phyloP scores from a whole-genome alignment of 2,113 vertebrate genomes.

The Silurus glanis region DNA sequence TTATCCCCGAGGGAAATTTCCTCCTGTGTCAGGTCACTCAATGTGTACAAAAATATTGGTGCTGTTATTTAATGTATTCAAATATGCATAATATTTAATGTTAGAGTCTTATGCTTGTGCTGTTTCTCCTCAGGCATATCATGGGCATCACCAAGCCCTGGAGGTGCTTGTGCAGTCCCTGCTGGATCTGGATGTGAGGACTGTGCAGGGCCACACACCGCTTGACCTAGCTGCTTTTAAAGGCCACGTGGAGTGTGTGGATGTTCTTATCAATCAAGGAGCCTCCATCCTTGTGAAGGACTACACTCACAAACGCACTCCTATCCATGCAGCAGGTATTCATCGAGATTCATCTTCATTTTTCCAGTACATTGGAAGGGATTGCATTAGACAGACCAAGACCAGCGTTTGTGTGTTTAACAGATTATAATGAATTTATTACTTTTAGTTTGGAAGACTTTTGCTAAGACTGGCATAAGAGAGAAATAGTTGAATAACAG shows the following conservation, averaged over 20 bases:
- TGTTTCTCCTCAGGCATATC: conserved; percentile 80
- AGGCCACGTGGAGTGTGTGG: conserved; percentile 95
- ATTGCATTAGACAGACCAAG: not conserved
- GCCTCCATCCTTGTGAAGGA: conserved; percentile 96
- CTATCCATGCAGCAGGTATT: conserved; percentile 94
- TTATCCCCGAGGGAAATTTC: too few species aligned
- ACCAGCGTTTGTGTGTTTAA: not conserved
- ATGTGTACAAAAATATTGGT: not conserved
- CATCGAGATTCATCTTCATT: not conserved
- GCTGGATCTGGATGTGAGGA: conserved; percentile 94
- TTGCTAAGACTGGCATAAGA: not conserved
- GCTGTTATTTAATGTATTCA: not conserved
- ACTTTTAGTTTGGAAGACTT: not conserved
- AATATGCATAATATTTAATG: not conserved
- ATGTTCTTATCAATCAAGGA: conserved; percentile 96
- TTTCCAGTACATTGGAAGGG: not conserved
- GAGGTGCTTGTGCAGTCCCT: conserved; percentile 95
- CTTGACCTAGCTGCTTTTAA: conserved; percentile 94
- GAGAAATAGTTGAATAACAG: not conserved
- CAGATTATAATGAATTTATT: not conserved
- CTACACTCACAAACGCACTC: conserved; percentile 90
- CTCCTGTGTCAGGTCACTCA: not conserved
- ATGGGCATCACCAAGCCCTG: conserved; percentile 94
- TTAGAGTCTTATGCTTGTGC: not conserved
- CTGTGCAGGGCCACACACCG: conserved; percentile 89